Conservation (phyloP, 2,113 vertebrate species). For the Macheiramphus alcinus region DNA sequence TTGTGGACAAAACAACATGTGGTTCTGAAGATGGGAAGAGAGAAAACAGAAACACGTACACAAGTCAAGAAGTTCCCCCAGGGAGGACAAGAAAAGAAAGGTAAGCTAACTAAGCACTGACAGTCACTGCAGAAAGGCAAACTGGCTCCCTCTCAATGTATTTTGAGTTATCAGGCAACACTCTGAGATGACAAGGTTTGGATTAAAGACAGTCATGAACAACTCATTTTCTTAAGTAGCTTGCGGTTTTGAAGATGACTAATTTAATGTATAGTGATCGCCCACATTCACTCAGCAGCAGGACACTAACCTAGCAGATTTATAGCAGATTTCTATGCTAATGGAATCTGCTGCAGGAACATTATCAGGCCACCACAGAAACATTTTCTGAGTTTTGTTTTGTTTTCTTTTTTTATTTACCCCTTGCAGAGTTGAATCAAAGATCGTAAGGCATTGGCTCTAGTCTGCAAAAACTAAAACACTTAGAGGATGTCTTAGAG, state of each 20-base stretch:
- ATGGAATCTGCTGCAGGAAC: background rate
- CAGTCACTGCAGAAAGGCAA: background rate
- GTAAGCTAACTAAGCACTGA: background rate
- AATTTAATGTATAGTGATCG: background rate
- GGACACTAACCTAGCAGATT: background rate
- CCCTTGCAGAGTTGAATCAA: background rate
- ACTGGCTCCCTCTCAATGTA: background rate
- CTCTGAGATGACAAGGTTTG: background rate
- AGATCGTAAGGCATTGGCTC: background rate
- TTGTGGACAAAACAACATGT: rapidly evolving
- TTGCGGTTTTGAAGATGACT: background rate
- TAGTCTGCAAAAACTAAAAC: rapidly evolving
- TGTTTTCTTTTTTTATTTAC: background rate
- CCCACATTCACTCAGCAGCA: background rate
- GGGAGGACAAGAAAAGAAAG: background rate
- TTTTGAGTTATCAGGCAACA: background rate
- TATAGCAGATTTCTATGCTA: background rate
- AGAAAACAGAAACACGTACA: background rate
- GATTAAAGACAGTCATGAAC: background rate
- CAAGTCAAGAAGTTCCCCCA: background rate
- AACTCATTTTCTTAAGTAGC: background rate
- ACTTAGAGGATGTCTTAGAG: background rate
- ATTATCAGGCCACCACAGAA: background rate
- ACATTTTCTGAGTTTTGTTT: background rate
- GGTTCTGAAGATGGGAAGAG: background rate